A percentile compares a stretch with the other conserved stretches of the same genome.
Evolutionary conservation across 2,113 vertebrate genomes (phyloP).

Genomic region (Caretta caretta): DNA sequence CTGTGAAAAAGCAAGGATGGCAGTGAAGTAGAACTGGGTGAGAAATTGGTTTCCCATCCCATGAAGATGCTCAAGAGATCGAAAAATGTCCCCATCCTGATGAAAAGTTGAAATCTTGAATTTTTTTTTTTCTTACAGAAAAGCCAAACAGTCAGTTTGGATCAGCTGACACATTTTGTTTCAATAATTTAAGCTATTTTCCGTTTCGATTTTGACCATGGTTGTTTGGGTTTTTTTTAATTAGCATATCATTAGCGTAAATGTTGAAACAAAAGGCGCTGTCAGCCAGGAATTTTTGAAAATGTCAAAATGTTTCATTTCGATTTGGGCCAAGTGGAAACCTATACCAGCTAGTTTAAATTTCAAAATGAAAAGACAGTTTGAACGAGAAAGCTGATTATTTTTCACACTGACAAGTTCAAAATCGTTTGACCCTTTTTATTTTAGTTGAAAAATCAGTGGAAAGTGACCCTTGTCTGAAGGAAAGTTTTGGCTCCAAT

Average conservation of each 20-base stretch:
- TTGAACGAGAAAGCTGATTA: background rate
- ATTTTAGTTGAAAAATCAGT: background rate
- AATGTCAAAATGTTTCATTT: background rate
- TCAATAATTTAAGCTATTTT: background rate
- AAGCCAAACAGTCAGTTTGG: background rate
- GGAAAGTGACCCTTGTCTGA: background rate
- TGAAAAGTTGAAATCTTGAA: background rate
- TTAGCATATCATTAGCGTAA: background rate
- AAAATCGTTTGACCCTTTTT: background rate
- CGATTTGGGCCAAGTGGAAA: background rate
- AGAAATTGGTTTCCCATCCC: background rate
- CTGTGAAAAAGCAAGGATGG: background rate
- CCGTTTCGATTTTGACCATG: background rate
- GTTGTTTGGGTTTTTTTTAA: too few relatives aligned
- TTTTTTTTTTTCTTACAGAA: background rate
- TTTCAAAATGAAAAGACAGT: background rate
- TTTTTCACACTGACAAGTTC: background rate
- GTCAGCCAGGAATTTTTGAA: background rate
- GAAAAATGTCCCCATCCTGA: background rate
- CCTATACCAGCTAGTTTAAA: background rate
- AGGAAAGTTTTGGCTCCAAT: background rate
- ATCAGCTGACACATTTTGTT: background rate
- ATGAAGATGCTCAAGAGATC: background rate
- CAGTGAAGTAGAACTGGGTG: background rate
- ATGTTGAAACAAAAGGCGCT: background rate